These are phyloP conservation scores for Magallana nippona DNA, from an alignment of 2,888 invertebrate genomes.

Conservation along the genomic window DNA sequence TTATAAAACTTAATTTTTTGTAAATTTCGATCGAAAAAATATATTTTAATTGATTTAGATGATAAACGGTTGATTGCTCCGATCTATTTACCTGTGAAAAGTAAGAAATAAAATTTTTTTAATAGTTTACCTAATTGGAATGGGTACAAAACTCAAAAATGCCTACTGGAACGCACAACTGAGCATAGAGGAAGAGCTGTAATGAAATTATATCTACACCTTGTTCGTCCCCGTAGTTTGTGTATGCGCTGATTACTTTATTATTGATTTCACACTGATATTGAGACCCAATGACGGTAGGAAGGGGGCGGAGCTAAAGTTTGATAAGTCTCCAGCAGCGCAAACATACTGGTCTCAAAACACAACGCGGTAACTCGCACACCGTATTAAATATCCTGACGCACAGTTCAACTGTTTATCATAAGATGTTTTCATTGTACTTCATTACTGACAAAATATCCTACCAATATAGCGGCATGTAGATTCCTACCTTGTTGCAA, in stretches of 20 bases:
- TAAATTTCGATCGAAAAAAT: too few relatives aligned
- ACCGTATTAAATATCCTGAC: constrained; percentile 28
- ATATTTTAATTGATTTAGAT: too few relatives aligned
- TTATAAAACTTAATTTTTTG: too few relatives aligned
- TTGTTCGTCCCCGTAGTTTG: constrained; percentile 19
- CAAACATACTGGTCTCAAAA: constrained; percentile 47
- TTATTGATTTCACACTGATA: constrained; percentile 35
- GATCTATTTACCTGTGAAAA: too few relatives aligned
- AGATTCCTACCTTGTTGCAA: neutral
- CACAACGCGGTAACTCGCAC: constrained; percentile 41
- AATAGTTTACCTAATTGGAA: too few relatives aligned
- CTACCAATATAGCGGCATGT: constrained; percentile 20
- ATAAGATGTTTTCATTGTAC: constrained; percentile 27
- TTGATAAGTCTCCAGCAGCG: constrained; percentile 42
- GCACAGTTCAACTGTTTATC: constrained; percentile 23
- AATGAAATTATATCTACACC: constrained; percentile 24
- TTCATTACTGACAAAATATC: constrained; percentile 23
- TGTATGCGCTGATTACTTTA: constrained; percentile 17
- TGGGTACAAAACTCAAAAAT: neutral
- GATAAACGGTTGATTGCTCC: too few relatives aligned
- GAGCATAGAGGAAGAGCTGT: neutral
- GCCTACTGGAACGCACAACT: neutral
- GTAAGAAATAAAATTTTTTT: too few relatives aligned
- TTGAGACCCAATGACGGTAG: constrained; percentile 19
- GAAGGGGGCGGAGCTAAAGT: constrained; percentile 39